Evolutionary conservation across 2,888 invertebrate species (phyloP), one percentile per base, ranked within the genome.

Genomic region (Arctia plantaginis): DNA sequence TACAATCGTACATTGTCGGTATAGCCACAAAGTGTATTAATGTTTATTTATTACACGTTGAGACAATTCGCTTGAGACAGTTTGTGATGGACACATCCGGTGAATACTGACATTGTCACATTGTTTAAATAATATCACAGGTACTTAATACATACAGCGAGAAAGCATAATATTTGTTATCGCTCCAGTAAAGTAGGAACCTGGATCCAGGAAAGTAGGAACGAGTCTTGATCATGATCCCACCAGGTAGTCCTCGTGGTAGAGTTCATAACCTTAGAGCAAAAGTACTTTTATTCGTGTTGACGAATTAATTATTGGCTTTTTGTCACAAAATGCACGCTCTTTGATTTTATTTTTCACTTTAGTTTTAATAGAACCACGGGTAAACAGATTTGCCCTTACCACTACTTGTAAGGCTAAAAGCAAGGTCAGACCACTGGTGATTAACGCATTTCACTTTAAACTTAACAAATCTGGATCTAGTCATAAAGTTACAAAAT

Each of bases 31-130:
- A 85, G 87, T 88, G 89, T 85, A 87, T 85, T 86, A 89, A 90
- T 91, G 88, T 91, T 91, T 90, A 91, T 92, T 90, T 91, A 91
- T 89, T 87, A 59, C 65, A 85, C 82, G 73, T 71, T 73, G 77
- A 83, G 85, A 87, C 88, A 85, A 84, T 85, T 79, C 83, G 82
- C 80, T 86, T 82, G 79, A 74, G 83, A 82, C 83, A 80, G 76
- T 75, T 81, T 82, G 82, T 87, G 92, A 91, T 87, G 87, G 86
- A 82, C 87, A 88, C 88, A 90, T 92, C 91, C 91, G 90, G 89
- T 86, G 82, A 74, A 74, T 69, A 78, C 71, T 82, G 79, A 84
- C 77, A 73, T 77, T 82, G 81, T 81, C 82, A 77, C 79, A 75
- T 82, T 78, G 81, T 83, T 83, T 77, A 79, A 82, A 78, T 78